Conservation (phyloP, 2,888 invertebrate species). For the Suillia variegata region DNA sequence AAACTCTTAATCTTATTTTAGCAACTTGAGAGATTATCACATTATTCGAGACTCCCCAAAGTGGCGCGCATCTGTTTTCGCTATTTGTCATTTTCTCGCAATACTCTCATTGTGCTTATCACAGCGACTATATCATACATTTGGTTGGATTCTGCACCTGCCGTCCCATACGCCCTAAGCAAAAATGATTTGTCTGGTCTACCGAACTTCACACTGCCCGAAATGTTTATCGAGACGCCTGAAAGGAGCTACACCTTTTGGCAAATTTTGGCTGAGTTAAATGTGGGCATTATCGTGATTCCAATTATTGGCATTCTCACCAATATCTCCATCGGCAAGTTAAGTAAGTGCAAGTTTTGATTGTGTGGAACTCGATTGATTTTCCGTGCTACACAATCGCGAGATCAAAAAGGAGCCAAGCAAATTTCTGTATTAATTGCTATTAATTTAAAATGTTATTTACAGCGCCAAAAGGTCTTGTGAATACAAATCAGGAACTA, state of each 20-base stretch:
- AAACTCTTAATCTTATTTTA: conserved; percentile 50
- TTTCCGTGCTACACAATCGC: neutral
- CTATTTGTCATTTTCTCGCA: conserved; percentile 76
- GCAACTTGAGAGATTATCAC: conserved; percentile 68
- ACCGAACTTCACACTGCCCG: conserved; percentile 70
- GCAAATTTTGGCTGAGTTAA: conserved; percentile 74
- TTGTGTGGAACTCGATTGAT: neutral
- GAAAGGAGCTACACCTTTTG: conserved; percentile 66
- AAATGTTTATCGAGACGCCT: conserved; percentile 66
- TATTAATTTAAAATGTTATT: neutral
- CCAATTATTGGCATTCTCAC: conserved; percentile 88
- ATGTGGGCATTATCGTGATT: conserved; percentile 78
- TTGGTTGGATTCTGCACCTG: conserved; percentile 62
- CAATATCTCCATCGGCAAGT: conserved; percentile 93
- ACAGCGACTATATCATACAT: conserved; percentile 68
- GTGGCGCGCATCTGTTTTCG: conserved; percentile 66
- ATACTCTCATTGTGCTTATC: conserved; percentile 76
- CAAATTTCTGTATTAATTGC: too few relatives aligned
- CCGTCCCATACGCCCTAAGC: conserved; percentile 67
- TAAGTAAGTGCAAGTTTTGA: conserved; percentile 73
- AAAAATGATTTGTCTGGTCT: conserved; percentile 69
- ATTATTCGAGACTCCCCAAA: conserved; percentile 47
- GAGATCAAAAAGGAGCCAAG: too few relatives aligned
- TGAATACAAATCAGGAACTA: conserved; percentile 91
- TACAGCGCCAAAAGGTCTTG: conserved; percentile 69